Base-by-base conservation (phyloP, 2,888 invertebrate species). In the Lathronympha strigana region DNA sequence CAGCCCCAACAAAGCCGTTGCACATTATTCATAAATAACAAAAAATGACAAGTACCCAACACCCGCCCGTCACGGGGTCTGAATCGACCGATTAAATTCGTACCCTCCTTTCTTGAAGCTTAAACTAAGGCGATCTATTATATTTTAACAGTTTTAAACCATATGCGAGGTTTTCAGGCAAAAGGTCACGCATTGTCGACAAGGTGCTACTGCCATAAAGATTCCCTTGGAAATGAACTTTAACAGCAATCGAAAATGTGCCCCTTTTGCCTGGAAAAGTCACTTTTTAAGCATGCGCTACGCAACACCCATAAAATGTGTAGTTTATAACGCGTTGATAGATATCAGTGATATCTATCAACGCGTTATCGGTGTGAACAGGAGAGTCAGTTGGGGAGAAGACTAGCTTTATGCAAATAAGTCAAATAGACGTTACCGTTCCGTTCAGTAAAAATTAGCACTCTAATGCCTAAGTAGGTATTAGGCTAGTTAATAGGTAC, bases 61-160 rank as follows among this genome's bases (percentile, higher is more conserved):
- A 70, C 67, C 60, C 71, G 71, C 76, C 97, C 98, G 90, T 99
- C 98, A 69, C 96, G 95, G 97, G 68, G 95, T 86, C 95, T 80
- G 81, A 76, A 72, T 83, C 78, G 71, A 60, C 69, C 80, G 78
- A 80, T 79, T 81, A 77, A 79, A 78, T 80, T 78, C 74, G 69
- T 75, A 80, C 80, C 82, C 82, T 81, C 77, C 72, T 76, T 70
- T 72, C 55, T 68, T 57, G 67, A 80, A 79, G 78, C 79, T 73
- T 78, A 81, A 82, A 79, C 81, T 77, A 76, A 79, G 75, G 73
- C 84, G 77, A 86, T 87, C 86, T 83, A 86, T 87, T 83, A 84
- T 74, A 69, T 82, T 81, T 82, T 83, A 79, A 80, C 83, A 79
- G 71, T 68, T 75, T 77, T 63, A 64, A 68, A 76, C 76, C 77